Evolutionary conservation across 64 coral and sea anemone species (phyloP).

Genomic region (Dendronephthya gigantea): DNA sequence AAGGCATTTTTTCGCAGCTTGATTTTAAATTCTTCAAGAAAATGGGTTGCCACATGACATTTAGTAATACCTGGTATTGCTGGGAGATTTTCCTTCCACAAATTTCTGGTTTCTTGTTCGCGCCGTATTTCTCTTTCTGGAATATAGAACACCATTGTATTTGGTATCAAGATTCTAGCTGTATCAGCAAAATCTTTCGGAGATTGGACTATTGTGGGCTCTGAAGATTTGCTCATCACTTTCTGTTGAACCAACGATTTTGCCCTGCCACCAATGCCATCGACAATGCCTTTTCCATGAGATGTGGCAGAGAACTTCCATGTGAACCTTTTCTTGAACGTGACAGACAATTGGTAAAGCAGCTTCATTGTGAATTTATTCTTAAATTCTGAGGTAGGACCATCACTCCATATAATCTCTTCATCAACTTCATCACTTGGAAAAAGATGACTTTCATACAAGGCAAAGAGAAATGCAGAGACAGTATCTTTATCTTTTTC

Average conservation of each 20-base stretch:
- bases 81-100: conserved; percentile 36
- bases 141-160: conserved; percentile 37
- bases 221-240: conserved; percentile 29
- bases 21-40: conserved; percentile 39
- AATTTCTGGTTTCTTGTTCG: conserved; percentile 26
- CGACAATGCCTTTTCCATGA: conserved; percentile 41
- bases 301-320: conserved; percentile 42
- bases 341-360: conserved; percentile 24
- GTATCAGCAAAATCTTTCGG: conserved; percentile 40
- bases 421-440: conserved; percentile 20
- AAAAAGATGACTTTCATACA: conserved; percentile 30
- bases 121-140: conserved; percentile 24
- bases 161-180: conserved; percentile 26
- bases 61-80: conserved; percentile 37
- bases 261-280: conserved; percentile 43
- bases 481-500: conserved; percentile 44
- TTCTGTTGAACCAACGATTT: conserved; percentile 46
- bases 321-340: conserved; percentile 37
- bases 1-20: no score
- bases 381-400: conserved; percentile 43
- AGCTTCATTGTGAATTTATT: conserved; percentile 43
- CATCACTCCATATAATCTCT: conserved; percentile 36
- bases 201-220: conserved; percentile 12
- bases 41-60: conserved; percentile 36
- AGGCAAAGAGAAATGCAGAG: conserved; percentile 18